These are phyloP conservation scores for Mormyrus lacerda DNA, from an alignment of 2,113 vertebrate species.

Conservation along the genomic window DNA sequence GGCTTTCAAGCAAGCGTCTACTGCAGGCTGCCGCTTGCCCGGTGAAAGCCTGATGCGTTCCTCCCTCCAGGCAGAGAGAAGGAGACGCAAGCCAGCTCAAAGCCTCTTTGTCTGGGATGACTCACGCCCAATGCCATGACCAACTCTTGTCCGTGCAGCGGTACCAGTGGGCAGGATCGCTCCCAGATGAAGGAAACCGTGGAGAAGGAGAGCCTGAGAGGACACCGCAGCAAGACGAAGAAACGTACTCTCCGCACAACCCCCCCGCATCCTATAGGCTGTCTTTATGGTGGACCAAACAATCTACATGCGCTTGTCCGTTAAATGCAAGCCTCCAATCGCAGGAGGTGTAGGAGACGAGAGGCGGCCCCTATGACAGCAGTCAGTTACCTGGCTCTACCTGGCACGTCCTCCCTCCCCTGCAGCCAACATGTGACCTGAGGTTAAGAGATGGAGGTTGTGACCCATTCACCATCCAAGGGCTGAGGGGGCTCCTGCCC, in stretches of 20 bases:
- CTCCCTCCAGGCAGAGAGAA: slow-evolving; percentile 57
- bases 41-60: slow-evolving; percentile 62
- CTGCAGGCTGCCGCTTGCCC: slow-evolving; percentile 68
- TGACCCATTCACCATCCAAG: slow-evolving; percentile 44
- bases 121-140: slow-evolving; percentile 48
- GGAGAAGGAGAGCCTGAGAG: slow-evolving; percentile 49
- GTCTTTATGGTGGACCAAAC: slow-evolving; percentile 42
- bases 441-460: slow-evolving; percentile 39
- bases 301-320: slow-evolving; percentile 24
- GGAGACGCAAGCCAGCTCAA: slow-evolving; percentile 58
- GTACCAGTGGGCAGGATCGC: slow-evolving; percentile 33
- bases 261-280: slow-evolving; percentile 51
- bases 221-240: slow-evolving; percentile 43
- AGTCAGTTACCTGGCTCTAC: slow-evolving; percentile 36
- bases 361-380: slow-evolving; percentile 54
- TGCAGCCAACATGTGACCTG: slow-evolving; percentile 36
- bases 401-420: slow-evolving; percentile 6
- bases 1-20: slow-evolving; percentile 53
- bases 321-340: slow-evolving; percentile 46
- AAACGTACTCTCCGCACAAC: slow-evolving; percentile 12
- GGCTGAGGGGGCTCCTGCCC: slow-evolving; percentile 16
- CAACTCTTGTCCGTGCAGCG: slow-evolving; percentile 41
- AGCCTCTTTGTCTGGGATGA: slow-evolving; percentile 59
- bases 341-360: slow-evolving; percentile 29
- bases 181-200: slow-evolving; percentile 34